Conservation (phyloP, 92 coral and sea anemone genomes). For the Epizoanthus ramosus region DNA sequence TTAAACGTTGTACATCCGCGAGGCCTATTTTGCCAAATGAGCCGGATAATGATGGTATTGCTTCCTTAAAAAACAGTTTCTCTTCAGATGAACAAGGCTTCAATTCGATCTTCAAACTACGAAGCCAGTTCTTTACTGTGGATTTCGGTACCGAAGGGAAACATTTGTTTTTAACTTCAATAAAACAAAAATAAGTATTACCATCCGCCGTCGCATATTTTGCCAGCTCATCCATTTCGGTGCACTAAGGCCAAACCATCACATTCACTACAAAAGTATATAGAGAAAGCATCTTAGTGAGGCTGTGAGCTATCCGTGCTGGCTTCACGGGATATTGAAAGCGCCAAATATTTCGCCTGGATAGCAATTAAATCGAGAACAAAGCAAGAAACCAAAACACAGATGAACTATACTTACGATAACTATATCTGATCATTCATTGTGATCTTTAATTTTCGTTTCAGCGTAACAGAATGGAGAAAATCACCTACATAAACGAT, state of each 20-base stretch:
- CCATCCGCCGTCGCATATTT: conserved; percentile 35
- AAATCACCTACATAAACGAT: conserved; percentile 3
- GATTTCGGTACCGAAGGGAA: conserved; percentile 34
- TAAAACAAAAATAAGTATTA: conserved; percentile 29
- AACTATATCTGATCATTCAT: conserved; percentile 2
- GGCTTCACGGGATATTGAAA: conserved; percentile 30
- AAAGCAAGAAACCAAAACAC: conserved; percentile 1
- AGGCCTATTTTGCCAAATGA: conserved; percentile 12
- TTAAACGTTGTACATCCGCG: conserved; percentile 34
- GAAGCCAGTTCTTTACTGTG: conserved; percentile 34
- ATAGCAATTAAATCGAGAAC: neutral
- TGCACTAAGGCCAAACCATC: conserved; percentile 31
- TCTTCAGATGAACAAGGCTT: conserved; percentile 33
- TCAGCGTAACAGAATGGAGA: conserved; percentile 5
- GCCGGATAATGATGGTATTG: conserved; percentile 34
- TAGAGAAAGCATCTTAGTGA: conserved; percentile 29
- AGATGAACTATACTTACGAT: conserved; percentile 3
- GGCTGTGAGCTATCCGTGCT: conserved; percentile 32
- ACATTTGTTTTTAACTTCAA: conserved; percentile 30
- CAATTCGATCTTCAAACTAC: conserved; percentile 32
- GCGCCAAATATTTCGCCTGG: neutral
- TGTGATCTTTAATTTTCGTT: conserved; percentile 2
- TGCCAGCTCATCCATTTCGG: conserved; percentile 35
- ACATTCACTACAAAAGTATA: conserved; percentile 27
- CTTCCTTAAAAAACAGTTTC: conserved; percentile 32